Conservation (phyloP, 2,888 invertebrate genomes). For the Tinea semifulvella region DNA sequence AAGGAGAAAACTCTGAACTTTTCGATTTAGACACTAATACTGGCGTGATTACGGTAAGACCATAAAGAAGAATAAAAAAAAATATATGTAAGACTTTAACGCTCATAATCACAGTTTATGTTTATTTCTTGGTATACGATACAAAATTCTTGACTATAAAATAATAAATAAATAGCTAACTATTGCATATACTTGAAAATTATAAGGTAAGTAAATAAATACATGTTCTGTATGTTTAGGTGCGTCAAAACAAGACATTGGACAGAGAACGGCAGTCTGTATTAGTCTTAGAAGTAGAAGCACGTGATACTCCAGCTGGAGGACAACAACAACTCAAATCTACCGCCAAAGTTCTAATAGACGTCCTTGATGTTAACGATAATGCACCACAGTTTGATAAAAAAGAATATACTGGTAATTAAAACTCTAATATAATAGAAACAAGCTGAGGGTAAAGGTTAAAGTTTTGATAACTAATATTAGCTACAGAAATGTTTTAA, state of each 20-base stretch:
- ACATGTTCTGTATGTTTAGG: constrained; percentile 29
- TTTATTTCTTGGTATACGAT: too few relatives aligned
- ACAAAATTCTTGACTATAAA: background rate
- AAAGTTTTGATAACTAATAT: too few relatives aligned
- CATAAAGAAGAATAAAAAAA: too few relatives aligned
- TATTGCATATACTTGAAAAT: too few relatives aligned
- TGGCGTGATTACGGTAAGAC: constrained; percentile 73
- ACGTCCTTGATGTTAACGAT: constrained; percentile 82
- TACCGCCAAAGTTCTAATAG: constrained; percentile 70
- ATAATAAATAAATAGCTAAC: background rate
- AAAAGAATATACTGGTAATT: constrained; percentile 65
- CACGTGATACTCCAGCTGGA: constrained; percentile 77
- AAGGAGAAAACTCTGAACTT: constrained; percentile 76
- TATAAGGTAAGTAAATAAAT: too few relatives aligned
- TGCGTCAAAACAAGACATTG: constrained; percentile 71
- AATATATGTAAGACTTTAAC: background rate
- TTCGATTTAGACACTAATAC: constrained; percentile 76
- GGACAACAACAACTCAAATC: constrained; percentile 73
- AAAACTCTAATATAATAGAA: too few relatives aligned
- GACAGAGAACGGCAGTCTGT: constrained; percentile 78
- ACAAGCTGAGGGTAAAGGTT: too few relatives aligned
- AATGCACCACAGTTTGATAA: constrained; percentile 76
- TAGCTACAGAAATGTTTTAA: background rate
- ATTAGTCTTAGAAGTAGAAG: constrained; percentile 75
- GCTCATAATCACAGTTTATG: too few relatives aligned